These are phyloP conservation scores for Leptopilina syphax DNA, from an alignment of 2,888 invertebrate genomes.

Conservation along the genomic window DNA sequence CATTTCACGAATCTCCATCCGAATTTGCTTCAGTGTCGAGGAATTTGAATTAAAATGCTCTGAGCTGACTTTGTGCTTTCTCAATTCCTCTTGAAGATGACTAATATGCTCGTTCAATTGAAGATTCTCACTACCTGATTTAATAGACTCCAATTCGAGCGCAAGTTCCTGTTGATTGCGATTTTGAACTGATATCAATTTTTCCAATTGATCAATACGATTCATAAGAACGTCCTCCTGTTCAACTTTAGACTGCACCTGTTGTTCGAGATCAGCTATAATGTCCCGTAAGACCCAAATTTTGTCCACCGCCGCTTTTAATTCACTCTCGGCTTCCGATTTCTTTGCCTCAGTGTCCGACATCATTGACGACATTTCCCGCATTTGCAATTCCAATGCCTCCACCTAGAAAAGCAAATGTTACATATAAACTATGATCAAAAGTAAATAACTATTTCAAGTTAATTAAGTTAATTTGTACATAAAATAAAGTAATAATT, in stretches of 20 bases:
- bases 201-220: slow-evolving; percentile 80
- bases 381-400: slow-evolving; percentile 86
- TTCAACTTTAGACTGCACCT: slow-evolving; percentile 83
- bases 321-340: slow-evolving; percentile 83
- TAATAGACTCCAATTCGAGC: slow-evolving; percentile 79
- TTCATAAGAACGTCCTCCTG: slow-evolving; percentile 81
- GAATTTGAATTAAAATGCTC: slow-evolving; percentile 78
- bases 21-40: slow-evolving; percentile 77
- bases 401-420: slow-evolving; percentile 81
- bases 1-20: slow-evolving; percentile 80
- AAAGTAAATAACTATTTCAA: background rate
- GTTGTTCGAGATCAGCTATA: slow-evolving; percentile 86
- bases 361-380: slow-evolving; percentile 83
- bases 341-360: slow-evolving; percentile 81
- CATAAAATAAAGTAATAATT: too few relatives aligned
- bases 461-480: too few relatives aligned
- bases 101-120: slow-evolving; percentile 77
- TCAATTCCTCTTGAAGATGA: slow-evolving; percentile 78
- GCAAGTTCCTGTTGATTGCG: slow-evolving; percentile 79
- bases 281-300: slow-evolving; percentile 86
- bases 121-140: slow-evolving; percentile 76
- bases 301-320: slow-evolving; percentile 87
- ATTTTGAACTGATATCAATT: slow-evolving; percentile 79
- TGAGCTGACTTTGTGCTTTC: slow-evolving; percentile 76
- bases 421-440: background rate